Evolutionary conservation across 2,113 vertebrate species (phyloP), one percentile per base, ranked within the genome.

Genomic region (Varanus salvator): DNA sequence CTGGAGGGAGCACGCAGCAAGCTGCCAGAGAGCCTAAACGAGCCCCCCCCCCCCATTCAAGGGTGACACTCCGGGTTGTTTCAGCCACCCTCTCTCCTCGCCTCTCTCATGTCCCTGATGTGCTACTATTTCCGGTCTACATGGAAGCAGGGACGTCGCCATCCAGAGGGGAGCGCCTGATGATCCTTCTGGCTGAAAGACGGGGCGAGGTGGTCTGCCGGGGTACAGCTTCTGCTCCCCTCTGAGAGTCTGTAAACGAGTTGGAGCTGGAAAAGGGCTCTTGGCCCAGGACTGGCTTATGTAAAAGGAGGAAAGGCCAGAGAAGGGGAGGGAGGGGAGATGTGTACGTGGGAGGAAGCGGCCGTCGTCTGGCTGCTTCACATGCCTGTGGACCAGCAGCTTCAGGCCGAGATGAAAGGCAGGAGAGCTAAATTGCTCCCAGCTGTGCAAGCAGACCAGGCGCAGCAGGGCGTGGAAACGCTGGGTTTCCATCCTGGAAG

Each of bases 401-500:
- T 27, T 71, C 64, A 71, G 29, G 1, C 38, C 80, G 31, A 71
- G 77, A 88, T 50, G 48, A 69, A 71, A 87, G 44, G n/a, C 76
- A 3, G 66, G 66, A 21, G 48, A 27, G 8, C 66, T 80, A 81
- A 68, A 88, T 38, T 80, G 64, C n/a, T 50, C 66, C 48, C 66
- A 88, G 78, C 78, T 82, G 68, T 87, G 74, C 74, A 77, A 87
- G 54, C 68, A 88, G 77, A 34, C 64, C 4, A 64, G 5, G 11
- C 48, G n/a, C 87, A 72, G 25, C 50, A 72, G n/a, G 87, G 34
- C 34, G n/a, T 52, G 38, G 66, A 69, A 60, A 66, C 60, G 60
- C 38, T 71, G 27, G 44, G 12, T 66, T 80, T 80, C 52, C 23
- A 11, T 21, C 66, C 72, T 78, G 66, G 23, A 29, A 57, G 52